Base-by-base conservation (phyloP, 2,113 vertebrate species). In the Dicentrarchus labrax region DNA sequence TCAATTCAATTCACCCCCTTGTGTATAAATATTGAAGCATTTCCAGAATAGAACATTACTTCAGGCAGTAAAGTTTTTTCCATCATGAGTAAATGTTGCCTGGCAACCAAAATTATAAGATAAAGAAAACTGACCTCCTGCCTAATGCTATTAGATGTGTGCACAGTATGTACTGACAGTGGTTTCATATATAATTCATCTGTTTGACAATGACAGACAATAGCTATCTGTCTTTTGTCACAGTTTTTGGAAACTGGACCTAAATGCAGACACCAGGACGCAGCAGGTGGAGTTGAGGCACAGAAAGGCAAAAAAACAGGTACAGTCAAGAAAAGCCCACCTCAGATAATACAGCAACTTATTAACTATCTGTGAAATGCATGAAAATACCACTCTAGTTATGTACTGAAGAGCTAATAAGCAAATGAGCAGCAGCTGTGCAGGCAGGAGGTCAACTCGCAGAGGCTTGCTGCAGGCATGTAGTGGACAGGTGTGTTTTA, bases 121-220 rank as follows among this genome's bases (percentile, higher is more conserved):
- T 8, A 80, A 57, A 54, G 50, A 53, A 53, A 81, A 74, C 22
- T 72, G 59, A 73, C 67, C 68, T 19, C 59, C 41, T 39, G n/a
- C 38, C 72, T 73, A 76, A 78, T 78, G 77, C 79, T 69, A 9
- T 9, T 89, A 78, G 41, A 64, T 73, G 36, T 69, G 51, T 76
- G 56, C 30, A 70, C 21, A 50, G 45, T 54, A 39, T 79, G 68
- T 56, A 61, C 80, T 47, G 50, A 53, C 86, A 80, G 62, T 54
- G 36, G 82, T 85, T 84, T 57, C 16, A 78, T 78, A 67, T 76
- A 56, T 89, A 79, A 72, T 87, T 83, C n/a, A 79, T 79, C 54
- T 22, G 19, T 68, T 38, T 85, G 53, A 72, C 57, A 50, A 24
- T 68, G 56, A 85, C 47, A 70, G 62, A n/a, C 30, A 68, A 30